A percentile compares a stretch with the other conserved stretches of the same genome.
Conservation (phyloP, 2,888 invertebrate species). For the Tetanocera ferruginea region DNA sequence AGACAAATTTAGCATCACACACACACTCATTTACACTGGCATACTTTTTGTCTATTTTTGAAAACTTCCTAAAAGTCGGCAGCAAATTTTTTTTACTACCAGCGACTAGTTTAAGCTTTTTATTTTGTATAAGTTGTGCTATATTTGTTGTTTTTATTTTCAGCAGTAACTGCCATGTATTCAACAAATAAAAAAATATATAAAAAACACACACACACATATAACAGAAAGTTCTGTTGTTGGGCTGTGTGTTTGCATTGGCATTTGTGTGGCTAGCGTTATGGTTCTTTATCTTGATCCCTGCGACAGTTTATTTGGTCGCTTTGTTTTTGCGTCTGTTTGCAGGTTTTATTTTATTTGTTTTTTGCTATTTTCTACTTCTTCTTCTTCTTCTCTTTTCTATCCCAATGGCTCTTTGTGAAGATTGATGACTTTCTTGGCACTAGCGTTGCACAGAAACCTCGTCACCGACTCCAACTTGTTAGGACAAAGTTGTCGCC, state of each 20-base stretch:
- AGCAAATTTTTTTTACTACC: too few species aligned
- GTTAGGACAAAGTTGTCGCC: background rate
- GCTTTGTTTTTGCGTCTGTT: background rate
- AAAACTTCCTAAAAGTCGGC: too few species aligned
- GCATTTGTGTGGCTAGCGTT: background rate
- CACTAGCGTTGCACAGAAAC: background rate
- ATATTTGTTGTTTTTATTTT: too few species aligned
- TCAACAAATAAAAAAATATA: background rate
- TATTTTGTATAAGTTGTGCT: too few species aligned
- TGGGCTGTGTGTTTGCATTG: background rate
- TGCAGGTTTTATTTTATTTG: background rate
- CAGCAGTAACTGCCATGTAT: too few species aligned
- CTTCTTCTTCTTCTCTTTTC: background rate
- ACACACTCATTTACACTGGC: too few species aligned
- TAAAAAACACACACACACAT: background rate
- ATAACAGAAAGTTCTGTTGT: background rate
- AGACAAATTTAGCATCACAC: too few species aligned
- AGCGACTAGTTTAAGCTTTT: too few species aligned
- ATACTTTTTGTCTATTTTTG: too few species aligned
- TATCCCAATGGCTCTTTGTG: background rate
- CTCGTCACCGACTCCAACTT: background rate
- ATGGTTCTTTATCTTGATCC: background rate
- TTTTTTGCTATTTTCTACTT: background rate
- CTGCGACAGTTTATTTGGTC: background rate
- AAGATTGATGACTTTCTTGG: constrained; percentile 29